These are phyloP conservation scores for Adelges cooleyi DNA, from an alignment of 1,140 invertebrate species.

Conservation along the genomic window DNA sequence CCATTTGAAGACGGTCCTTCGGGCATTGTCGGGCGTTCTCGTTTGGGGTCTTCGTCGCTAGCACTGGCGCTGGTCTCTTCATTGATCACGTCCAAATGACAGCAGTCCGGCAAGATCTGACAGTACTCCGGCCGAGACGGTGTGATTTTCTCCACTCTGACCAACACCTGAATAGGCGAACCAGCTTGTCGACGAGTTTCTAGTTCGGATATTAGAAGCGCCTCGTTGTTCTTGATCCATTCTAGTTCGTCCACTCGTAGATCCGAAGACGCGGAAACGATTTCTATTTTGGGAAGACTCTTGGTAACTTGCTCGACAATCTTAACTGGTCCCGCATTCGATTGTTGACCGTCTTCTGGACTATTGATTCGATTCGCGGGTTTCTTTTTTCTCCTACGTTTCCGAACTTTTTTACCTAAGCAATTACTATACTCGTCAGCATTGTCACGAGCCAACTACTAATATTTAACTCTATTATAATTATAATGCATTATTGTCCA, in stretches of 20 bases:
- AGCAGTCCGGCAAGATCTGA: constrained; percentile 16
- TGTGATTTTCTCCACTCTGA: constrained; percentile 13
- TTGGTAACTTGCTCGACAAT: neutral
- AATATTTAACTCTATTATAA: too few species aligned
- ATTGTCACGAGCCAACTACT: too few species aligned
- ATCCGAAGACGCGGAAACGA: neutral
- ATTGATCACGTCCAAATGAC: constrained; percentile 35
- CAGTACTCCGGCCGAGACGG: neutral
- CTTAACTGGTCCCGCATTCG: neutral
- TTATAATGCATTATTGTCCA: too few species aligned
- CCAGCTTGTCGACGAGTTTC: constrained; percentile 9
- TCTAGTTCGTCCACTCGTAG: neutral
- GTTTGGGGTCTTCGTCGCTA: constrained; percentile 33
- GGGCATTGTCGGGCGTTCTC: constrained; percentile 29
- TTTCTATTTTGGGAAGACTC: constrained; percentile 6
- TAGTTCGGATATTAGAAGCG: constrained; percentile 8
- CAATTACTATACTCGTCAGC: too few species aligned
- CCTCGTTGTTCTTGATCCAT: constrained; percentile 16
- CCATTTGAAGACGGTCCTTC: constrained; percentile 27
- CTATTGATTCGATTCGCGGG: neutral
- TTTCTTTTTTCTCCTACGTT: constrained; percentile 25
- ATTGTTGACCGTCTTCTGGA: neutral
- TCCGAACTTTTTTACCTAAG: constrained; percentile 25
- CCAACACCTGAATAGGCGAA: constrained; percentile 6
- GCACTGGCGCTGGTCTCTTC: constrained; percentile 35